phyloP scores from a whole-genome alignment of 2,113 vertebrate species.

The Bufo bufo region DNA sequence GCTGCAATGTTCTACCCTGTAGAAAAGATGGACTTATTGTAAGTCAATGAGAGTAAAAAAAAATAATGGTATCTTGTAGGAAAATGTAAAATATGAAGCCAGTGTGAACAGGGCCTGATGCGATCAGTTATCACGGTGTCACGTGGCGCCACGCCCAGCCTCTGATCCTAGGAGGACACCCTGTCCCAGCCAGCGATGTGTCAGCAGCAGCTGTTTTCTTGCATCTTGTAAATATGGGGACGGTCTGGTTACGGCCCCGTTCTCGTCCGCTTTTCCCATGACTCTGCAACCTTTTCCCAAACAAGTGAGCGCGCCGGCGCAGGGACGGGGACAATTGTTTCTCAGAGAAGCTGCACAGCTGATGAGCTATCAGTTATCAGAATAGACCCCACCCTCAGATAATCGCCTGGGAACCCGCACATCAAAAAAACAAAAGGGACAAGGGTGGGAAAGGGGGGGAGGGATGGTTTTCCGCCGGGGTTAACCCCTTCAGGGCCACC shows the following conservation, averaged over 20 bases:
- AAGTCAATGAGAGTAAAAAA: too few relatives aligned
- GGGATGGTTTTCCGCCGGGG: slow-evolving; percentile 10
- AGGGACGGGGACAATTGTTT: slow-evolving; percentile 77
- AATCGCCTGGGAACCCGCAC: slow-evolving; percentile 60
- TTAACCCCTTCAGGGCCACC: background rate
- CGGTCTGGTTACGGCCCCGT: slow-evolving; percentile 68
- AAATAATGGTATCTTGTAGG: too few relatives aligned
- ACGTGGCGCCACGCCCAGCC: slow-evolving; percentile 20
- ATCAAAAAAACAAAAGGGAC: slow-evolving; percentile 27
- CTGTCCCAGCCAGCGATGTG: slow-evolving; percentile 62
- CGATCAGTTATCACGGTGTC: background rate
- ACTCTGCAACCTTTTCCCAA: slow-evolving; percentile 87
- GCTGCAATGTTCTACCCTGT: too few relatives aligned
- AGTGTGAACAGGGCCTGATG: too few relatives aligned
- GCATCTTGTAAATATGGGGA: slow-evolving; percentile 72
- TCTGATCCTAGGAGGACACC: slow-evolving; percentile 48
- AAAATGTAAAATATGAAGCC: too few relatives aligned
- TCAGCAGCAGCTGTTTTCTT: slow-evolving; percentile 67
- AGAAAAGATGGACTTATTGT: too few relatives aligned
- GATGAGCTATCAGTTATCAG: slow-evolving; percentile 67
- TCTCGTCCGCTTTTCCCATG: slow-evolving; percentile 82
- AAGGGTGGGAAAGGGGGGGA: slow-evolving; percentile 33
- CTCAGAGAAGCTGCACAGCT: slow-evolving; percentile 77
- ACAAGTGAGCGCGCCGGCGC: slow-evolving; percentile 73
- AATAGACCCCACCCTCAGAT: slow-evolving; percentile 52